These are phyloP conservation scores for Danio kyathit DNA, from an alignment of 2,797 vertebrate genomes.

Conservation along the genomic window DNA sequence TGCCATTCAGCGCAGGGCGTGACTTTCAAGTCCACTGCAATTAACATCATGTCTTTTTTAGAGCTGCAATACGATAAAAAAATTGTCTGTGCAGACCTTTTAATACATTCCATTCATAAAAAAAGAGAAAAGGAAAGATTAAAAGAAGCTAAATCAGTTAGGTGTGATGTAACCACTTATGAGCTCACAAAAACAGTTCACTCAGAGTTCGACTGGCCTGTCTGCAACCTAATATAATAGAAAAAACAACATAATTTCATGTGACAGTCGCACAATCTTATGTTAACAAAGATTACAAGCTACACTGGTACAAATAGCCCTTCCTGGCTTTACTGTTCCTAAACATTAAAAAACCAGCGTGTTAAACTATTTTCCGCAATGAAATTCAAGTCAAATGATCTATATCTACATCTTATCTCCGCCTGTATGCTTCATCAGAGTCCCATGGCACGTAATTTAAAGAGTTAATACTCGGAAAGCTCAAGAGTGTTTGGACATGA, in stretches of 20 bases:
- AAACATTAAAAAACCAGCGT: neutral
- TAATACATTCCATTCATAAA: slow-evolving; percentile 27
- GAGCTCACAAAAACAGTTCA: slow-evolving; percentile 38
- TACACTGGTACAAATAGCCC: slow-evolving; percentile 2
- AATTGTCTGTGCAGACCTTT: slow-evolving; percentile 2
- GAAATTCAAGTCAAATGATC: neutral
- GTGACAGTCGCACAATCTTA: slow-evolving; percentile 26
- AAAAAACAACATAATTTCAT: neutral
- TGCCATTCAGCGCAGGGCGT: slow-evolving; percentile 23
- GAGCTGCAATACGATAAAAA: neutral
- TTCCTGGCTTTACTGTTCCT: slow-evolving; percentile 11
- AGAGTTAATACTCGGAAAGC: slow-evolving; percentile 67
- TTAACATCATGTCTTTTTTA: slow-evolving; percentile 30
- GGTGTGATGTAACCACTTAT: slow-evolving; percentile 30
- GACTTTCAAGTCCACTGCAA: slow-evolving; percentile 29
- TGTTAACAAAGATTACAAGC: slow-evolving; percentile 36
- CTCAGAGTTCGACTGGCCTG: slow-evolving; percentile 20
- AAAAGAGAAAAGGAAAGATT: neutral
- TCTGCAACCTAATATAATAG: slow-evolving; percentile 37
- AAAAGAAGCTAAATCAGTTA: slow-evolving; percentile 10
- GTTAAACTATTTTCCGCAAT: neutral
- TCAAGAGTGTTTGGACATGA: slow-evolving; percentile 72
- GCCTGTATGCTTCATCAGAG: slow-evolving; percentile 13
- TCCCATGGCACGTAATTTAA: slow-evolving; percentile 39
- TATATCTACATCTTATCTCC: slow-evolving; percentile 20